phyloP scores from a whole-genome alignment of 2,797 vertebrate species.

The Xenopus petersii region DNA sequence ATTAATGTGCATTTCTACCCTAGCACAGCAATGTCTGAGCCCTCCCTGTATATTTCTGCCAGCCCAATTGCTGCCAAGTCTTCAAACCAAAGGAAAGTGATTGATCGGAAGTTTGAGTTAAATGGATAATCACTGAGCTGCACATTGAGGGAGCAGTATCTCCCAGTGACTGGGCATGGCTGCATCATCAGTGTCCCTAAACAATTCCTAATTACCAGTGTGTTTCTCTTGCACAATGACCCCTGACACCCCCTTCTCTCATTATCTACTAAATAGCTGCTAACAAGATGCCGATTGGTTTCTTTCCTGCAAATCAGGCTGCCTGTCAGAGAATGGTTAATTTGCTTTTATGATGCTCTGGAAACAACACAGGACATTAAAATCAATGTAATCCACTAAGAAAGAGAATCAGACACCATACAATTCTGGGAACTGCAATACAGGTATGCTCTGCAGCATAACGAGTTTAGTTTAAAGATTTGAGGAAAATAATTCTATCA shows the following conservation, averaged over 20 bases:
- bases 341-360: conserved; percentile 16
- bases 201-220: background rate
- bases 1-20: no score
- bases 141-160: background rate
- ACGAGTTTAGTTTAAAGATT: background rate
- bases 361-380: background rate
- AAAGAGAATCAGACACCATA: conserved; percentile 24
- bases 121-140: conserved; percentile 15
- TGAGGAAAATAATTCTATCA: background rate
- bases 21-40: background rate
- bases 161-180: background rate
- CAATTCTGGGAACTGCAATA: background rate
- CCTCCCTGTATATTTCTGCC: background rate
- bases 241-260: background rate
- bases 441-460: background rate
- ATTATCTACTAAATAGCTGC: background rate
- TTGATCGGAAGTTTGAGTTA: background rate
- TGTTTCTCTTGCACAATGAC: conserved; percentile 1
- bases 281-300: background rate
- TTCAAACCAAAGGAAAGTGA: no score
- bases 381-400: conserved; percentile 40
- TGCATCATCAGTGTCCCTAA: background rate
- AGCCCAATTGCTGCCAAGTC: background rate
- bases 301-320: background rate
- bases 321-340: conserved; percentile 5